Evolutionary conservation across 64 coral and sea anemone genomes (phyloP).

Genomic region (Dendronephthya gigantea): DNA sequence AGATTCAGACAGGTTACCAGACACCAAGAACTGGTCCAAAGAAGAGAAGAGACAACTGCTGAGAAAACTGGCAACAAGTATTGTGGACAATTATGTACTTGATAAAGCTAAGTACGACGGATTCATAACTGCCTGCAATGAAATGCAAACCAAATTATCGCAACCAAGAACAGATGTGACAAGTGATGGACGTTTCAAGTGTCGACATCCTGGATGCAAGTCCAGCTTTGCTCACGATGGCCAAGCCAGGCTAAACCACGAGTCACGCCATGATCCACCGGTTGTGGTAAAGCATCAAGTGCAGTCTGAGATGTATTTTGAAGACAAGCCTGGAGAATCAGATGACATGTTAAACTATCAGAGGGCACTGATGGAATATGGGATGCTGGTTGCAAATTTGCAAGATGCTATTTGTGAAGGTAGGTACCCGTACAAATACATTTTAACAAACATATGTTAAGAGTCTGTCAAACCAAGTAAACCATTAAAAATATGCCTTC

Average conservation of each 20-base stretch:
- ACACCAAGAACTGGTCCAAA: neutral
- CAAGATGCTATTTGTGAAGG: constrained; percentile 55
- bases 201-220: constrained; percentile 42
- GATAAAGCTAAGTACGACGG: neutral
- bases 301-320: neutral
- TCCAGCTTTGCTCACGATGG: constrained; percentile 49
- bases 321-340: constrained; percentile 7
- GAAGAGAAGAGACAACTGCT: neutral
- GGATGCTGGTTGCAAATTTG: constrained; percentile 57
- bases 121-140: constrained; percentile 12
- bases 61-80: neutral
- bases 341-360: constrained; percentile 69
- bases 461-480: no score
- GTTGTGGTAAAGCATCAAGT: neutral
- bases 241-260: constrained; percentile 37
- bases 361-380: constrained; percentile 56
- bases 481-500: no score
- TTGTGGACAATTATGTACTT: neutral
- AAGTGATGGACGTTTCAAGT: constrained; percentile 37
- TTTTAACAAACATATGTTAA: no score
- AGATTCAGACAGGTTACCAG: neutral
- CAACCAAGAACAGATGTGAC: neutral
- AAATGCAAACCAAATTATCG: constrained; percentile 16
- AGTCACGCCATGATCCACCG: constrained; percentile 31
- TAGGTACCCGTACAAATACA: neutral